Evolutionary conservation across 2,888 invertebrate genomes (phyloP).

Genomic region (Callyntrura guangdongensis): DNA sequence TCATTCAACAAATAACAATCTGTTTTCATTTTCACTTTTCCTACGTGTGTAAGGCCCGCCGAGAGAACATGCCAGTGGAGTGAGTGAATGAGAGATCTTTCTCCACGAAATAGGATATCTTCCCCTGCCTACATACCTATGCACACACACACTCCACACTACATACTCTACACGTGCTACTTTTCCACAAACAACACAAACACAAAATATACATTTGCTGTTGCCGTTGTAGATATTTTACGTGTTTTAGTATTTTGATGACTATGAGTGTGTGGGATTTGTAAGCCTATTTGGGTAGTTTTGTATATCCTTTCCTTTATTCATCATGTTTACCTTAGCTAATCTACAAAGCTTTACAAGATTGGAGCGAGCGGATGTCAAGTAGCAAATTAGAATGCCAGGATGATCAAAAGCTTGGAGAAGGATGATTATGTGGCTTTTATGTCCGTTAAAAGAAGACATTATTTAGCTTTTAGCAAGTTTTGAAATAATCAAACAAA

Average conservation of each 20-base stretch:
- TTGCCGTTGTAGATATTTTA: background rate
- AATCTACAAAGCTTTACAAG: constrained; percentile 54
- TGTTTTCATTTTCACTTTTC: constrained; percentile 20
- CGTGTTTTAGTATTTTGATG: background rate
- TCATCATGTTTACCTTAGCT: constrained; percentile 36
- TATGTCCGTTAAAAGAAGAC: constrained; percentile 50
- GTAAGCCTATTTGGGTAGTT: too few relatives aligned
- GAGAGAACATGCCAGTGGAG: background rate
- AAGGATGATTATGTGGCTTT: constrained; percentile 55
- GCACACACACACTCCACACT: background rate
- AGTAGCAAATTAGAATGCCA: constrained; percentile 62
- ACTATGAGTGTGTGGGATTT: too few relatives aligned
- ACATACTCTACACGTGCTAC: background rate
- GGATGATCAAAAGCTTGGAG: constrained; percentile 61
- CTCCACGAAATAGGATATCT: background rate
- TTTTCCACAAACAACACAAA: background rate
- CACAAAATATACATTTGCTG: constrained; percentile 9
- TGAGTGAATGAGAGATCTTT: constrained; percentile 1
- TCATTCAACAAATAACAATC: constrained; percentile 40
- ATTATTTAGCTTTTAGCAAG: constrained; percentile 55
- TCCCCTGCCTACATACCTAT: background rate
- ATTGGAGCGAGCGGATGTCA: constrained; percentile 51
- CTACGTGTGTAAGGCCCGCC: background rate
- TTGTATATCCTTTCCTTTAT: constrained; percentile 20
- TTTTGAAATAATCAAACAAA: constrained; percentile 56